Evolutionary conservation across 2,888 invertebrate genomes (phyloP).

Genomic region (Eupithecia pulchellata): DNA sequence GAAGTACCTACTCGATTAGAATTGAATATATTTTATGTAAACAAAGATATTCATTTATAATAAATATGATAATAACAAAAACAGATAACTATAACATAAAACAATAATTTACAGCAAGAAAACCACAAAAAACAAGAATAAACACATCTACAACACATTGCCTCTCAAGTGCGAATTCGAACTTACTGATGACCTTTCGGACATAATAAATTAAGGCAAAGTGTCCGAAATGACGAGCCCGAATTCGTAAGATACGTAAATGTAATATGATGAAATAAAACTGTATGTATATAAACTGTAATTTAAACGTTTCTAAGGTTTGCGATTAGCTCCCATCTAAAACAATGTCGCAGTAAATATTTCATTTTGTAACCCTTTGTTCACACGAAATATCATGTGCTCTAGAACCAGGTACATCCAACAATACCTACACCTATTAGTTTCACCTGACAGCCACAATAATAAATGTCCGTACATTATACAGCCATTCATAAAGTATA

Average conservation of each 20-base stretch:
- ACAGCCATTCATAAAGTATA: conserved; percentile 6
- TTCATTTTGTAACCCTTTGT: background rate
- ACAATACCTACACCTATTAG: conserved; percentile 2
- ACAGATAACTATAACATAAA: background rate
- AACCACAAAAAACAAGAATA: background rate
- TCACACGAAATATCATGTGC: background rate
- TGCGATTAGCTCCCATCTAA: background rate
- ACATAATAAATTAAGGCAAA: too few species aligned
- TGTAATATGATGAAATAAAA: too few species aligned
- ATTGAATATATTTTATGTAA: background rate
- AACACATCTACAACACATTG: background rate
- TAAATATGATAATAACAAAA: background rate
- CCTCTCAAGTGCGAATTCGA: too few species aligned
- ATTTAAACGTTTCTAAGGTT: background rate
- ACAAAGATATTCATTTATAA: background rate
- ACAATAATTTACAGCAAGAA: background rate
- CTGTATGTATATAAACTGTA: too few species aligned
- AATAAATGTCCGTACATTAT: background rate
- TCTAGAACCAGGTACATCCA: background rate
- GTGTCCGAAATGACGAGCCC: too few species aligned
- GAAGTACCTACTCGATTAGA: background rate
- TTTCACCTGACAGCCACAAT: background rate
- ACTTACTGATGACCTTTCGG: too few species aligned
- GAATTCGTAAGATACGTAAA: too few species aligned
- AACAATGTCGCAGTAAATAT: too few species aligned